Evolutionary conservation across 2,888 invertebrate species (phyloP), one percentile per base, ranked within the genome.

Genomic region (Sphinx pinastri): DNA sequence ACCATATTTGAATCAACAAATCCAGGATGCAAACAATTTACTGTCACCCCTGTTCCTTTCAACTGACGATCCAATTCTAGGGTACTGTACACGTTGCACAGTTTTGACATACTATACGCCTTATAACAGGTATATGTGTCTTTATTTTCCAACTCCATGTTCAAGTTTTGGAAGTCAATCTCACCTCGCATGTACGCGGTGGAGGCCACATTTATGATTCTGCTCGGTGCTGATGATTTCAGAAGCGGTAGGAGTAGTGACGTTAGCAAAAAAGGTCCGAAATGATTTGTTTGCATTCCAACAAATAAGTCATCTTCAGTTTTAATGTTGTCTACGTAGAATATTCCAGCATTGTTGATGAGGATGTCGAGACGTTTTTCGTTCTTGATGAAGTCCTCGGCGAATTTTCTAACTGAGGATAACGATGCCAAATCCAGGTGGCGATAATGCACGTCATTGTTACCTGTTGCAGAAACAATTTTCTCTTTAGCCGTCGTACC

Each of bases 21-120:
- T 47, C 98, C 98, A 0, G 98, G 98, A 90, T 98, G 97, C 69
- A 98, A 90, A 79, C 96, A 96, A 84, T 98, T 97, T 0, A 95
- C 96, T 0, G 97, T 97, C 0, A 98, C 96, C 25, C 95, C 95
- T 1, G 96, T 95, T 4, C 95, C 96, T 81, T 96, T 94, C 68
- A 97, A 86, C 69, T 95, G 94, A 70, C 95, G 93, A 5, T 96
- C 96, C 73, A 98, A 87, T 87, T 98, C 97, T 47, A 95, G 85
- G 0, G 97, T 95, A 81, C 97, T 97, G 71, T 96, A 95, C 73
- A 97, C 95, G 79, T 97, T 97, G 60, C 96, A 97, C 75, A 96
- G 95, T 84, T 97, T 97, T 0, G 97, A 96, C 0, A 96, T 95
- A 76, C 47, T 19, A 63, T 88, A 88, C 3, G 80, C 74, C 52